phyloP scores from a whole-genome alignment of 2,113 vertebrate species.

The Steatornis caripensis region DNA sequence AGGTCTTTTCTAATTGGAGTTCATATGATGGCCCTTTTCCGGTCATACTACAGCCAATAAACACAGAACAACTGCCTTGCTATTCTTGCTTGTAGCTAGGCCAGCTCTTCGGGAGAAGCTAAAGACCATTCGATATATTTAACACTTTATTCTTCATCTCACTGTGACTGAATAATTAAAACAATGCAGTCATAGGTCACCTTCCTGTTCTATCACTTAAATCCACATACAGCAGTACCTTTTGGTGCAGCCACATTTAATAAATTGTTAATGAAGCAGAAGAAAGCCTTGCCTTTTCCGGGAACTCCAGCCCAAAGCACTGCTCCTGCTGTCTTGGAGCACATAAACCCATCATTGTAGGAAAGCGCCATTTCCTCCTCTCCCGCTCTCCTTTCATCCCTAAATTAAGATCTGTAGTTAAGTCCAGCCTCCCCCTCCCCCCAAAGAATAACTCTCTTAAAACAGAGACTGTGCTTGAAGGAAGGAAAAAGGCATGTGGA shows the following conservation, averaged over 20 bases:
- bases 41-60: not conserved
- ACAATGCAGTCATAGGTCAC: not conserved
- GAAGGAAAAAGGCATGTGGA: constrained; percentile 9
- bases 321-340: not conserved
- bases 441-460: constrained; percentile 1
- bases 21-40: not conserved
- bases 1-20: not conserved
- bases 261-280: constrained; percentile 10
- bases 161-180: not conserved
- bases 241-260: not conserved
- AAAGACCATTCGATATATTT: not conserved
- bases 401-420: constrained; percentile 24
- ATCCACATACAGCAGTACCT: not conserved
- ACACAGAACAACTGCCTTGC: not conserved
- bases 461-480: not conserved
- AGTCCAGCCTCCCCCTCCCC: not conserved
- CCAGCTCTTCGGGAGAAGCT: not conserved
- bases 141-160: not conserved
- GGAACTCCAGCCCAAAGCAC: not conserved
- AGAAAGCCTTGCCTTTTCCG: constrained; percentile 1
- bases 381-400: constrained; percentile 23
- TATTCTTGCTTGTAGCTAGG: not conserved
- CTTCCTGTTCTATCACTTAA: not conserved
- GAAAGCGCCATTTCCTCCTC: constrained; percentile 2
- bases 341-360: constrained; percentile 46